Conservation (phyloP, 2,888 invertebrate genomes). For the Ditula angustiorana region DNA sequence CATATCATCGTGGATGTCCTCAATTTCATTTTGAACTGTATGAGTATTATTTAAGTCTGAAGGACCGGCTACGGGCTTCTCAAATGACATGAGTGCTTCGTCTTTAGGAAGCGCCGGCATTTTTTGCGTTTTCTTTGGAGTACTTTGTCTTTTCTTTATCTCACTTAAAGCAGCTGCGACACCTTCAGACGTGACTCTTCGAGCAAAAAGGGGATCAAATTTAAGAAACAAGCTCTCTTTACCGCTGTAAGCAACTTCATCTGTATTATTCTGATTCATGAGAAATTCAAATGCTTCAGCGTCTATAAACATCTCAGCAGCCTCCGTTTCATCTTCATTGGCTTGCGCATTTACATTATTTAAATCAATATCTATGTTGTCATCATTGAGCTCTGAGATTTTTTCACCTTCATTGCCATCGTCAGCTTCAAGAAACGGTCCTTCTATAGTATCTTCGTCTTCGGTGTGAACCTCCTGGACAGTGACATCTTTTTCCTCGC, state of each 20-base stretch:
- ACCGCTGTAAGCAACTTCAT: slow-evolving; percentile 71
- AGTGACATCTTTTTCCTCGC: slow-evolving; percentile 62
- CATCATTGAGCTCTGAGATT: slow-evolving; percentile 52
- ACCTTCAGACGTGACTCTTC: slow-evolving; percentile 69
- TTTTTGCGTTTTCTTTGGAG: slow-evolving; percentile 60
- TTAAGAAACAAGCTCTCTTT: slow-evolving; percentile 80
- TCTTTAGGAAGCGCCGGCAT: slow-evolving; percentile 42
- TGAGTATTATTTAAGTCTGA: slow-evolving; percentile 55
- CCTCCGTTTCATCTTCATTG: slow-evolving; percentile 60
- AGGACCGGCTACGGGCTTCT: slow-evolving; percentile 51
- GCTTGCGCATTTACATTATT: slow-evolving; percentile 57
- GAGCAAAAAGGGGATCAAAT: slow-evolving; percentile 78
- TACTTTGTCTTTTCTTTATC: slow-evolving; percentile 66
- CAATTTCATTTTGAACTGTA: slow-evolving; percentile 49
- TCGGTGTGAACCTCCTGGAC: slow-evolving; percentile 70
- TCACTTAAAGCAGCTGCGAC: slow-evolving; percentile 64
- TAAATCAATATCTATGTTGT: slow-evolving; percentile 62
- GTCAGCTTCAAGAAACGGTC: slow-evolving; percentile 73
- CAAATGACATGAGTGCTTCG: slow-evolving; percentile 44
- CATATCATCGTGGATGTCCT: slow-evolving; percentile 62
- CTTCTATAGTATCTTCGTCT: slow-evolving; percentile 78
- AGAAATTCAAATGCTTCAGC: slow-evolving; percentile 79
- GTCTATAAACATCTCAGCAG: slow-evolving; percentile 76
- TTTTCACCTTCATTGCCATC: slow-evolving; percentile 57
- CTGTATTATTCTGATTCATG: slow-evolving; percentile 72